Evolutionary conservation across 2,113 vertebrate species (phyloP), one percentile per base, ranked within the genome.

Genomic region (Anhinga rufa): DNA sequence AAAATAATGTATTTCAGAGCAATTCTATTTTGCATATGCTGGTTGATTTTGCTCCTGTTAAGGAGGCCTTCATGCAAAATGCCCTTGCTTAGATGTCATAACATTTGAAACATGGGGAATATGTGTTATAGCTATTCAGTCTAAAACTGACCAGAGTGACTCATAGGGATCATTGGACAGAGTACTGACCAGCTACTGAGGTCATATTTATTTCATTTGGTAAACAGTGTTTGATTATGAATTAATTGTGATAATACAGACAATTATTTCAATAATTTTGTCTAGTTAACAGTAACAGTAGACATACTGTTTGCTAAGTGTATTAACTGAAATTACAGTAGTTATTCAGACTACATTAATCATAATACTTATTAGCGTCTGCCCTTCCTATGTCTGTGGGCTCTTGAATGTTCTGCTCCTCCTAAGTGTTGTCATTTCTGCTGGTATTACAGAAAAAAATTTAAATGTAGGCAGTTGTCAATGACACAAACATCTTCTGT

Each of bases 181-280:
- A 25, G 34, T 71, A 25, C 76, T 32, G 76, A 64, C 64, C 57
- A 65, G 38, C 42, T 76, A 16, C 66, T 62, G 70, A 21, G 26
- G 81, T 36, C 44, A 6, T 70, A 26, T 88, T 36, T 79, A 82
- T 89, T 90, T 95, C 14, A 61, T 87, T 42, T 90, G 34, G 46
- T 74, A 85, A 94, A 62, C 44, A 82, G 54, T 48, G 32, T 92
- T 90, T 85, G 46, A 49, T 95, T 88, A 88, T 77, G 20, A 89
- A 92, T 93, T 89, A 92, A 86, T 96, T 79, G 82, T 69, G 49
- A 18, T 92, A 88, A 92, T 94, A 78, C 58, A 82, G 86, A 52
- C 84, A 95, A 94, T 92, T 89, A 91, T 96, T 96, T 95, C 62
- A 91, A 62, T 93, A 61, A 82, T 92, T 93, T 89, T 85, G 66